Base-by-base conservation (phyloP, 2,888 invertebrate genomes). In the Synergus gifuensis region DNA sequence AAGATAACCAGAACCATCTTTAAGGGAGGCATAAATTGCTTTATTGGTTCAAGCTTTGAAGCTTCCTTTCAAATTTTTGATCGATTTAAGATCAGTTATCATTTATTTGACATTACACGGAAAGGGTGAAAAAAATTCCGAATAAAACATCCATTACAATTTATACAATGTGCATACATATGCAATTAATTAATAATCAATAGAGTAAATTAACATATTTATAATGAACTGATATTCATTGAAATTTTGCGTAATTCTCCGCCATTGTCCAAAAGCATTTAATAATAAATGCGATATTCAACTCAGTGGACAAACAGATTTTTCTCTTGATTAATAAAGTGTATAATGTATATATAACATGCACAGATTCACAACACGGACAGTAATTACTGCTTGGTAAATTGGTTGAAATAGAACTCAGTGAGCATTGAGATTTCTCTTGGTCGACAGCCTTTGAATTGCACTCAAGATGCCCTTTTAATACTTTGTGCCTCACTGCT, bases 361-460 rank as follows among this genome's bases (percentile, higher is more conserved):
- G 44, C 22, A 67, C 18, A 67, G 22, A 44, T 67, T 67, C 14
- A 22, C 40, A 12, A 67, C 46, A 69, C 28, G 22, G 49, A 8
- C 46, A 7, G 46, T 69, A 28, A 69, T 69, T 69, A 69, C 46
- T 22, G 46, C 12, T 8, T 14, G 44, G 22, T 46, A 49, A 69
- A 69, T 69, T 67, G 67, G 67, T 22, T 49, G 69, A 69, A 69
- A 69, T 28, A 46, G 46, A 28, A 69, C 7, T 28, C 69, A 69
- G 18, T 22, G 28, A 69, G n/a, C n/a, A 14, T 67, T 22, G 9
- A 46, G 69, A 49, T 69, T 49, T 22, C 69, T 60, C 22, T 28
- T 49, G 14, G 8, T 49, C 69, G 4, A 12, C 46, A 69, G 46
- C 28, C 46, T 46, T 46, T 69, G 12, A 49, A 49, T 28, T 14